Base-by-base conservation (phyloP, 30 jellyfish, hydroid and myxozoan genomes). In the Turritopsis dohrnii region DNA sequence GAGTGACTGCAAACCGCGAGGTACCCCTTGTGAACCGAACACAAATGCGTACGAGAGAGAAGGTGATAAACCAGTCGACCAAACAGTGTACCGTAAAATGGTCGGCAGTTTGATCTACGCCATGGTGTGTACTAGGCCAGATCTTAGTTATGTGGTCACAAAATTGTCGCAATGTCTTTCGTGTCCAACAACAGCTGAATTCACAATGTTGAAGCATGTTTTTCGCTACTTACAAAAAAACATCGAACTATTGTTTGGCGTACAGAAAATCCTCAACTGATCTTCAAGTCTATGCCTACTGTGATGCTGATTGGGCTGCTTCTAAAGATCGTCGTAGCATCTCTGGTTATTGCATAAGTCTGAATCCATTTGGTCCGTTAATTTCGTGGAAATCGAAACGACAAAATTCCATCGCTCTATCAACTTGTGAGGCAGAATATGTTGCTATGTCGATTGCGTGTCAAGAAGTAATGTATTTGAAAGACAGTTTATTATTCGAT, bases 91-190 rank as follows among this genome's bases (percentile, higher is more conserved):
- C n/a, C 89, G 89, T 3, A 22, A 83, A 73, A 29, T 73, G 88
- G 79, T 73, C 4, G 89, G 89, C 26, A 83, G 89, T 26, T 27
- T 72, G 7, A 26, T 83, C 25, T 72, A 72, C 20, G 89, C 88
- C 7, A 83, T 83, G 89, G 53, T 53, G 27, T 83, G 84, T 75
- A 83, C 89, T 1, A 13, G 91, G 25, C 91, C 91, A 13, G 90
- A 84, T 54, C 54, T 75, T 3, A 65, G 83, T 60, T 84, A 75
- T 76, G 90, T 74, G 16, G 91, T 84, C 21, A 84, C 91, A 1
- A 74, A 52, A 27, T 31, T 84, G 52, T 84, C 91, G 41, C 90
- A 84, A 53, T 87, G 76, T 41, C 69, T 84, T 1, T 73, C 89
- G 16, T 1, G 52, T 20, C 89, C 89, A 16, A 30, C 8, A 3